Percentiles rank a stretch among this genome's conserved stretches.
Evolutionary conservation across 2,797 vertebrate species (phyloP).

Genomic region (Mus minutoides): DNA sequence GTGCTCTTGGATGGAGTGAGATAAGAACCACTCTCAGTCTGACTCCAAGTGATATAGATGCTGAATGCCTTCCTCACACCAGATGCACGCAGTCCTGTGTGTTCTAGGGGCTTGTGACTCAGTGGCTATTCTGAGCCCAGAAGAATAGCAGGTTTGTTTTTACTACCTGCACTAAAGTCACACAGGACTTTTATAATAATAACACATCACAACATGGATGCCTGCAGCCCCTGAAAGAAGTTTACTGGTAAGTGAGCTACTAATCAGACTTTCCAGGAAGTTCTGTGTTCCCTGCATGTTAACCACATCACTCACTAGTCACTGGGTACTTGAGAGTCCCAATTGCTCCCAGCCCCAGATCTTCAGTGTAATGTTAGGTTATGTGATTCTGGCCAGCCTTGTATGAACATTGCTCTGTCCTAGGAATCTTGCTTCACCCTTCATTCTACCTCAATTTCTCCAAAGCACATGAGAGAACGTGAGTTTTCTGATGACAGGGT

Average conservation of each 20-base stretch:
- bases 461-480: not conserved
- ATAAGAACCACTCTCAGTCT: not conserved
- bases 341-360: not conserved
- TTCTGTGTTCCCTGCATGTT: not conserved
- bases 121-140: not conserved
- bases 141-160: not conserved
- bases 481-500: not conserved
- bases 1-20: not conserved
- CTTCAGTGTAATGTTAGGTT: not conserved
- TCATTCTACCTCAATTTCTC: not conserved
- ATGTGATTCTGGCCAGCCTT: not conserved
- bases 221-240: not conserved
- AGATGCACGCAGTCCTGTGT: not conserved
- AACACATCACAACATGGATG: conserved; percentile 7
- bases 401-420: not conserved
- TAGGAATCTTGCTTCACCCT: not conserved
- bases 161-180: not conserved
- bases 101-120: not conserved
- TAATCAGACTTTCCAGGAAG: not conserved
- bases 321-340: not conserved
- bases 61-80: not conserved
- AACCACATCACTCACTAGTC: too few relatives aligned
- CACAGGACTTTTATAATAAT: not conserved
- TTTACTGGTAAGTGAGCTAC: not conserved
- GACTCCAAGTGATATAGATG: not conserved